Base-by-base conservation (phyloP, 2,797 vertebrate genomes). In the Ambastaia sidthimunki region DNA sequence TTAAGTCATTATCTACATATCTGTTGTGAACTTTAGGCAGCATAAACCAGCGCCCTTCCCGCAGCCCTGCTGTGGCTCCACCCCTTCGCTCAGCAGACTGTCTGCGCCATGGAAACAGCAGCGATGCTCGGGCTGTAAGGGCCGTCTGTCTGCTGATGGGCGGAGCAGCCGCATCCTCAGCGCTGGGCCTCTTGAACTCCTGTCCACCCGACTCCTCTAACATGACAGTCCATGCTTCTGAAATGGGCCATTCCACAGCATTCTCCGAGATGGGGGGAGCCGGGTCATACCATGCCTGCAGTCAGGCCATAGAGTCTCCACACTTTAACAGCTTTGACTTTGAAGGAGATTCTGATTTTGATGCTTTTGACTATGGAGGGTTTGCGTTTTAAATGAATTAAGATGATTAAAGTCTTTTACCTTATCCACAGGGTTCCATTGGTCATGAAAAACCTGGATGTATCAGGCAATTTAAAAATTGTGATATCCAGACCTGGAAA, bases 121-220 rank as follows among this genome's bases (percentile, higher is more conserved):
- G 92, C 0, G 93, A 93, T 4, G 93, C 89, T 0, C 90, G 92
- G 41, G 92, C 93, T 0, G 93, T 95, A 75, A 84, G 93, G 83
- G 94, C 94, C 0, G 93, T 95, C 71, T 95, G 94, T 62, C 86
- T 96, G 74, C 87, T 95, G 86, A 94, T 95, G 94, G 95, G 94
- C 0, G 94, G 93, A 4, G 92, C 94, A 0, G 94, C 94, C 0
- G 93, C 93, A 4, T 94, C 94, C 41, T 94, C 95, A 0, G 92
- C 93, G 0, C 80, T 96, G 85, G 93, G 93, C 25, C 93, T 95
- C 91, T 91, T 95, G 76, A 93, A 84, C 88, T 91, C 93, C 83
- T 93, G 93, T 63, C 79, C 91, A 37, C 87, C 93, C 6, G 0
- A 48, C 0, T 67, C 93, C 3, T 86, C 90, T 0, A 89, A 89